Evolutionary conservation across 2,888 invertebrate genomes (phyloP), one percentile per base, ranked within the genome.

Genomic region (Acleris emargana): DNA sequence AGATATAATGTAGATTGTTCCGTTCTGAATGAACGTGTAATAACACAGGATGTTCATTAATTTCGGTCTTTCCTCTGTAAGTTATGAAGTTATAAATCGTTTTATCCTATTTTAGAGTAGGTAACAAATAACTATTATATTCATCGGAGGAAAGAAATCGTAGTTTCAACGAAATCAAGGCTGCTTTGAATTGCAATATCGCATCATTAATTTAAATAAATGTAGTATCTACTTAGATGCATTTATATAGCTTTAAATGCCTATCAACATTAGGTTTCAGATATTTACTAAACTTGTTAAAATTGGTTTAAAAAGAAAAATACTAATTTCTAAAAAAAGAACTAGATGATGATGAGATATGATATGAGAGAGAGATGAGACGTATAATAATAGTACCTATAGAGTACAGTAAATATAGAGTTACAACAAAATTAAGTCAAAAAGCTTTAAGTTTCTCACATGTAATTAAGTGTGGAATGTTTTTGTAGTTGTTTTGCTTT

Each of bases 21-120:
- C 66, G 57, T 55, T 66, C 66, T 66, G 57, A 66, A 57, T 66
- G 47, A 38, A 28, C 43, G 51, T 61, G 18, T 66, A 66, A 66
- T 66, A 52, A 17, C 32, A 32, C 28, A 6, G 20, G 11, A 22
- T 17, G 32, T 20, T 42, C n/a, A 18, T 25, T 4, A 16, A 54
- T 4, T 42, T 54, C 20, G 32, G 18, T 52, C 28, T n/a, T 22
- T 54, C 54, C 54, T 54, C 42, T 53, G 53, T 11, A 13, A 11
- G 16, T 45, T n/a, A 6, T n/a, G n/a, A n/a, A 43, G n/a, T n/a
- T 43, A 43, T 43, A 6, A 45, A 45, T 45, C 45, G 4, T 16
- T 3, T 45, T 6, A 45, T 17, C 45, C 45, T 5, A 45, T 38
- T 13, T 2, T 32, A 32, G 25, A 32, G 32, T 32, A 38, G 38